phyloP scores from a whole-genome alignment of 2,113 vertebrate species.

The Trematomus loennbergii region DNA sequence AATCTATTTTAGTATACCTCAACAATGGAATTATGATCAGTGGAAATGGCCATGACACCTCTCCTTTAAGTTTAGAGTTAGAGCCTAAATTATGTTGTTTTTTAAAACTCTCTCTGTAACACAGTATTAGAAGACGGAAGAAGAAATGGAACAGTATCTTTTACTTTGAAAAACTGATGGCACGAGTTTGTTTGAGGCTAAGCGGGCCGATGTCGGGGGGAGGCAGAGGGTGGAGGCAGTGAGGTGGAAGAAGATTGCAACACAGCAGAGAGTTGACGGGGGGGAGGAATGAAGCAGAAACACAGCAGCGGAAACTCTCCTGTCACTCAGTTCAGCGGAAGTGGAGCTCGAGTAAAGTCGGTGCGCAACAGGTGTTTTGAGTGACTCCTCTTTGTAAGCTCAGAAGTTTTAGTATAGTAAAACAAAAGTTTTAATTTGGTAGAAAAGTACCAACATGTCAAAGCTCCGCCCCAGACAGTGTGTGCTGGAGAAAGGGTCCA shows the following conservation, averaged over 20 bases:
- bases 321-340: constrained; percentile 44
- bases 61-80: too few species aligned
- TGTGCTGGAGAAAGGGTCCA: constrained; percentile 85
- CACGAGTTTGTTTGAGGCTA: not conserved
- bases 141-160: not conserved
- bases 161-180: constrained; percentile 38
- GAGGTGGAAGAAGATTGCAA: constrained; percentile 40
- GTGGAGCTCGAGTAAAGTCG: not conserved
- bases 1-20: too few species aligned
- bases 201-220: constrained; percentile 8
- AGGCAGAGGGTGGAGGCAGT: constrained; percentile 39
- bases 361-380: constrained; percentile 51
- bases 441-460: constrained; percentile 55
- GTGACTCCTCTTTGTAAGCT: not conserved
- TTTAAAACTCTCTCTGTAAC: not conserved
- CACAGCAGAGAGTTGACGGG: constrained; percentile 10
- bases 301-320: constrained; percentile 28
- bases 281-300: constrained; percentile 25
- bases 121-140: not conserved
- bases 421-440: not conserved
- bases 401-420: not conserved
- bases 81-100: not conserved
- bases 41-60: too few species aligned
- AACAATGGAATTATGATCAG: too few species aligned
- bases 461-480: constrained; percentile 87